Conservation (phyloP, 2,888 invertebrate species). For the Drosophila buzzatii region DNA sequence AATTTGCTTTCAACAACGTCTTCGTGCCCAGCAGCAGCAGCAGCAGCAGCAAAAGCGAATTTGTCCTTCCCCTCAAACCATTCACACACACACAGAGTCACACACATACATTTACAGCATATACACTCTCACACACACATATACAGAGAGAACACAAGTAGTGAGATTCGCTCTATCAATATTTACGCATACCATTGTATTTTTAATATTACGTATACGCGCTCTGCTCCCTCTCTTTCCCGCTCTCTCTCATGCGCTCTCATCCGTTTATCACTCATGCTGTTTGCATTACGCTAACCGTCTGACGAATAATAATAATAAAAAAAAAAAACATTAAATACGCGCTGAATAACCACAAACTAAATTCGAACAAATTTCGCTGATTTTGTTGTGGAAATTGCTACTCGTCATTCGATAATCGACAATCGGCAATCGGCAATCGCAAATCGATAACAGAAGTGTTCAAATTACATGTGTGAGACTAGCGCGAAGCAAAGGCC, state of each 20-base stretch:
- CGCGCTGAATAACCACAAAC: slow-evolving; percentile 36
- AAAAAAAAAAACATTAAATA: slow-evolving; percentile 41
- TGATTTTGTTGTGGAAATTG: slow-evolving; percentile 9
- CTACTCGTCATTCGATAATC: slow-evolving; percentile 44
- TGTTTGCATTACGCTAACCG: slow-evolving; percentile 19
- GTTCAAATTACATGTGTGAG: slow-evolving; percentile 75
- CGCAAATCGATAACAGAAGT: slow-evolving; percentile 60
- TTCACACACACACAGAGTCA: slow-evolving; percentile 24
- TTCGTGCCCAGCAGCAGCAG: slow-evolving; percentile 61
- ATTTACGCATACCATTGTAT: slow-evolving; percentile 77
- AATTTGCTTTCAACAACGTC: slow-evolving; percentile 71
- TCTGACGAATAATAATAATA: slow-evolving; percentile 18
- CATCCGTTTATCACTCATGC: slow-evolving; percentile 13
- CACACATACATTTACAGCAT: slow-evolving; percentile 25
- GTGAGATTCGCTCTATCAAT: slow-evolving; percentile 72
- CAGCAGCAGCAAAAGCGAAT: slow-evolving; percentile 65
- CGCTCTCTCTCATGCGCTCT: slow-evolving; percentile 8
- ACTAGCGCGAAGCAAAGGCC: slow-evolving; percentile 62
- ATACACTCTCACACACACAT: slow-evolving; percentile 19
- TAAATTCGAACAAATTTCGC: background rate
- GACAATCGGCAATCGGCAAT: slow-evolving; percentile 42
- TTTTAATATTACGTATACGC: slow-evolving; percentile 74
- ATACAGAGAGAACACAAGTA: slow-evolving; percentile 14
- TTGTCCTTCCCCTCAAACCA: slow-evolving; percentile 54
- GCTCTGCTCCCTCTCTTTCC: slow-evolving; percentile 33